Evolutionary conservation across 1,140 invertebrate genomes (phyloP).

Genomic region (Asobara japonica): DNA sequence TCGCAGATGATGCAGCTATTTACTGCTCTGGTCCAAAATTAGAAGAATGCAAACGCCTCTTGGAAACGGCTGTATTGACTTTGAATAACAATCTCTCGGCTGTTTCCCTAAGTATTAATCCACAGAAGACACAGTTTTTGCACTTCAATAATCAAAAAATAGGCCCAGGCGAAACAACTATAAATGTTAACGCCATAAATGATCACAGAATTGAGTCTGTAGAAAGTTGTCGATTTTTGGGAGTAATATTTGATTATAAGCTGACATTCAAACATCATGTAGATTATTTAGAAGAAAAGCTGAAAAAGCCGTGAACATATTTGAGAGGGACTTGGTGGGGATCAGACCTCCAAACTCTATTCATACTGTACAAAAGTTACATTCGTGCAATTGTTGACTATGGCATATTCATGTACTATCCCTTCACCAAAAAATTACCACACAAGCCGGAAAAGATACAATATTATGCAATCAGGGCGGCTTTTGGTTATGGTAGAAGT

Average conservation of each 20-base stretch:
- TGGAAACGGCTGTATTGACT: not conserved
- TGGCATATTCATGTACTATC: not conserved
- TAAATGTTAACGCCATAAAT: conserved; percentile 18
- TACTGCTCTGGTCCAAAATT: not conserved
- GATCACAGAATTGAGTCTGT: conserved; percentile 14
- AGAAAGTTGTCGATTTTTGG: conserved; percentile 32
- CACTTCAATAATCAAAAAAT: conserved; percentile 32
- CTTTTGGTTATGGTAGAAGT: not conserved
- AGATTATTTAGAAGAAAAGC: not conserved
- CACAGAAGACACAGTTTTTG: conserved; percentile 37
- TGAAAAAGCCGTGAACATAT: conserved; percentile 3
- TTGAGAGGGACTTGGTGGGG: conserved; percentile 19
- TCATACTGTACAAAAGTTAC: not conserved
- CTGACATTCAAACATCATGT: conserved; percentile 36
- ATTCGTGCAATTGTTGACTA: not conserved
- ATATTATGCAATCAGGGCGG: not conserved
- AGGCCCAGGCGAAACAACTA: not conserved
- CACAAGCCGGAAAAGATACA: conserved; percentile 4
- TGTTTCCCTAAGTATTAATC: not conserved
- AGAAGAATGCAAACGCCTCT: not conserved
- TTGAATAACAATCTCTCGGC: not conserved
- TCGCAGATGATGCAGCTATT: not conserved
- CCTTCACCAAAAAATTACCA: not conserved
- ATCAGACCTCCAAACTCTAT: not conserved
- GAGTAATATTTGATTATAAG: conserved; percentile 35